Evolutionary conservation across 2,888 invertebrate species (phyloP), one percentile per base, ranked within the genome.

Genomic region (Limnephilus rhombicus): DNA sequence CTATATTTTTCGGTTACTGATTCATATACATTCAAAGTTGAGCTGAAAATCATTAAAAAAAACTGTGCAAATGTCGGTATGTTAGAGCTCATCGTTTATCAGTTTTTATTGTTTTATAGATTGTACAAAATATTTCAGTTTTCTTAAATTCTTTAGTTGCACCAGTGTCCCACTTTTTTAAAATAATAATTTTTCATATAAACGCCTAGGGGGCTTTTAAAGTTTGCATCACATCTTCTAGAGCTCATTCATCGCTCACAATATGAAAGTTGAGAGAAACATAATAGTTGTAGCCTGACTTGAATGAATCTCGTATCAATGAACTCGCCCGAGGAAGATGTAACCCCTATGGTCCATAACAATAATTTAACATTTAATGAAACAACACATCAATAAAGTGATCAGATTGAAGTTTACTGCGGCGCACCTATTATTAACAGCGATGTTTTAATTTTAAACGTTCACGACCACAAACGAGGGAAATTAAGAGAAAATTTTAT

Each of bases 291-390:
- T 31, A 83, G 82, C 31, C 2, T 7, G 24, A 83, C 24, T 83
- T 83, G 37, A 83, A 83, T 83, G 83, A 83, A 83, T 83, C 37
- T 83, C 31, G 83, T 24, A 83, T 83, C 83, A 83, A 83, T 83
- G 37, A 83, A 34, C 83, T 34, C 37, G 83, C 83, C 83, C 37
- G 37, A 83, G 83, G 83, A 41, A 37, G 37, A 34, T 41, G 83
- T 83, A 83, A 83, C 37, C 83, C 83, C 83, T 83, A 83, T 83
- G 9, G 37, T 34, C 83, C 68, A 24, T n/a, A 68, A 68, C 68
- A 68, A 68, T 68, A 68, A 24, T n/a, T 68, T 68, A 68, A 68
- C n/a, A n/a, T 68, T 68, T 24, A 24, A 68, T 68, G 68, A n/a
- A 68, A 68, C 68, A 53, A 18, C 53, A 68, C 68, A 68, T 68